Conservation (phyloP, 2,888 invertebrate genomes). For the Sphaerophoria taeniata region DNA sequence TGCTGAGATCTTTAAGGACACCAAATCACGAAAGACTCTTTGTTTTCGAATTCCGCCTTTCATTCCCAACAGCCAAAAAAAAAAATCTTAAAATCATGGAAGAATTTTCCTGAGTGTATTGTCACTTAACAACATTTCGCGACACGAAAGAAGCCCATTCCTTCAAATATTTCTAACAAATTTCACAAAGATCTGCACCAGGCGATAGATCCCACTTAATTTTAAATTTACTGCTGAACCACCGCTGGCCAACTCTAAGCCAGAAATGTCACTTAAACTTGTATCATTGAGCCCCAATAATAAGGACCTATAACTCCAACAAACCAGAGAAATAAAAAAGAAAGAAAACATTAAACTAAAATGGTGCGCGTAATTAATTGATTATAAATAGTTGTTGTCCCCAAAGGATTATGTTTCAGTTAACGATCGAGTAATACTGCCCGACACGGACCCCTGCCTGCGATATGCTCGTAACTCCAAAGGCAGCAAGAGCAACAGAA, state of each 20-base stretch:
- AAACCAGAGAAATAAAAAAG: not conserved
- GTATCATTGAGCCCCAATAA: not conserved
- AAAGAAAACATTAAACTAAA: conserved; percentile 3
- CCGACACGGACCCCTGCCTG: conserved; percentile 45
- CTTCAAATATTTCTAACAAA: conserved; percentile 44
- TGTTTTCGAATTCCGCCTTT: too few relatives aligned
- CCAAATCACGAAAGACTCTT: too few relatives aligned
- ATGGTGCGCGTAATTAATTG: conserved; percentile 79
- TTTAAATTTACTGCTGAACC: conserved; percentile 47
- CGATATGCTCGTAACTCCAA: conserved; percentile 6
- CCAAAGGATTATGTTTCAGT: conserved; percentile 79
- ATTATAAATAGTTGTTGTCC: conserved; percentile 79
- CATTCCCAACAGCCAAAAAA: too few relatives aligned
- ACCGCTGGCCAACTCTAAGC: conserved; percentile 3
- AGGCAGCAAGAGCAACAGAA: not conserved
- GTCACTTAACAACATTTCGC: not conserved
- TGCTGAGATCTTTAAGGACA: too few relatives aligned
- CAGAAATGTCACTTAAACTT: conserved; percentile 23
- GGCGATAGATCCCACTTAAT: conserved; percentile 63
- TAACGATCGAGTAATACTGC: conserved; percentile 65
- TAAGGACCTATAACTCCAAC: not conserved
- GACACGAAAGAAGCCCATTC: conserved; percentile 19
- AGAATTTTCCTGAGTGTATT: conserved; percentile 26
- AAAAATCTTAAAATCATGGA: not conserved
- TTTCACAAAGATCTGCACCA: conserved; percentile 35